Evolutionary conservation across 2,888 invertebrate genomes (phyloP).

Genomic region (Theristus sp.): DNA sequence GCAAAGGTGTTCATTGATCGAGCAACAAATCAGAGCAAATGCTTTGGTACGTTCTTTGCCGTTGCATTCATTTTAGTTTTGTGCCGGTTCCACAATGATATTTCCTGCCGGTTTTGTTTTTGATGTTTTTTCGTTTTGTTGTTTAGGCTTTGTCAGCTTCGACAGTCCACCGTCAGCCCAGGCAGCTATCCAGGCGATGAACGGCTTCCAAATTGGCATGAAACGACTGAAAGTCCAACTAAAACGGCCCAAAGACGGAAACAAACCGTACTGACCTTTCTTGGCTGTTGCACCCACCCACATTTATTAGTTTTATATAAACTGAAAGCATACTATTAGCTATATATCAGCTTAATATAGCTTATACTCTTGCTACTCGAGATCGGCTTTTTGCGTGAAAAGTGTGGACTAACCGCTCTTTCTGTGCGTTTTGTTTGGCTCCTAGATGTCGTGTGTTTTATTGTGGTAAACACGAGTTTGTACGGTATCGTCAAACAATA

Average conservation of each 20-base stretch:
- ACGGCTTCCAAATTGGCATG: slow-evolving; percentile 99
- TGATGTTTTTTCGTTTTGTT: too few species aligned
- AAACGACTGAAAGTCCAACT: slow-evolving; percentile 97
- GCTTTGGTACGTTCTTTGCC: slow-evolving; percentile 85
- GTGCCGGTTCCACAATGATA: too few species aligned
- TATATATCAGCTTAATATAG: background rate
- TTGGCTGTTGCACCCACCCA: background rate
- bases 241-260: slow-evolving; percentile 94
- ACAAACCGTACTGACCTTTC: slow-evolving; percentile 69
- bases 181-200: slow-evolving; percentile 97
- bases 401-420: too few species aligned
- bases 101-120: too few species aligned
- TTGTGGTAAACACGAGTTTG: too few species aligned
- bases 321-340: background rate
- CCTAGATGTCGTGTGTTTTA: background rate
- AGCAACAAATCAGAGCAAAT: slow-evolving; percentile 99
- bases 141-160: slow-evolving; percentile 92
- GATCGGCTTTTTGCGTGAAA: too few species aligned
- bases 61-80: too few species aligned
- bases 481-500: too few species aligned
- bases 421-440: too few species aligned
- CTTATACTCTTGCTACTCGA: background rate
- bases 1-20: slow-evolving; percentile 99
- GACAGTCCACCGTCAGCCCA: slow-evolving; percentile 96
- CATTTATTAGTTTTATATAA: background rate